Base-by-base conservation (phyloP, 2,797 vertebrate species). In the Pogonophryne albipinna region DNA sequence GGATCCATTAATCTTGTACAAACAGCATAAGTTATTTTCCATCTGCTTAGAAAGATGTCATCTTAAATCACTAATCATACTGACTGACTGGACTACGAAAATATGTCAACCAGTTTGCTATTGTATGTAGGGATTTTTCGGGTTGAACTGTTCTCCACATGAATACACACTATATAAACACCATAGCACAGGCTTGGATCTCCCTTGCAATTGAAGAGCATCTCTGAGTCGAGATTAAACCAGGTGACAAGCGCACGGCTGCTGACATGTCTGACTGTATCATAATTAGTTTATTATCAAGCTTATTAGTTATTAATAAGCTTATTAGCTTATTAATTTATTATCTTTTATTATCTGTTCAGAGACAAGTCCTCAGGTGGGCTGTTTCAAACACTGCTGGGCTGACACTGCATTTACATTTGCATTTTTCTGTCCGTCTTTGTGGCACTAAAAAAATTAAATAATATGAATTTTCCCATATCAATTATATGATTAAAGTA, bases 261-360 rank as follows among this genome's bases (percentile, higher is more conserved):
- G 66, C 74, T 79, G 78, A 82, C 56, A 74, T 10, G 8, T 84
- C 75, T 65, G 67, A 78, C 73, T 86, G 64, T 77, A 83, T 78
- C 80, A 73, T 86, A 83, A 85, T 89, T 82, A 65, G 77, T 87
- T 86, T 79, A 83, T 87, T 86, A 89, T 82, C 83, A 68, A 72
- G 74, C 72, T n/a, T n/a, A n/a, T n/a, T n/a, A n/a, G n/a, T n/a
- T n/a, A n/a, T n/a, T n/a, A n/a, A n/a, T n/a, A n/a, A n/a, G n/a
- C n/a, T n/a, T n/a, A n/a, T n/a, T n/a, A n/a, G n/a, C n/a, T n/a
- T n/a, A n/a, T n/a, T n/a, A n/a, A n/a, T n/a, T n/a, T n/a, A n/a
- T n/a, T n/a, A n/a, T n/a, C n/a, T n/a, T n/a, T n/a, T n/a, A n/a
- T n/a, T 73, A 77, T 83, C 76, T 60, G 53, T 56, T 79, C 46